Evolutionary conservation across 2,797 vertebrate species (phyloP).

Genomic region (Aulostomus chinensis): DNA sequence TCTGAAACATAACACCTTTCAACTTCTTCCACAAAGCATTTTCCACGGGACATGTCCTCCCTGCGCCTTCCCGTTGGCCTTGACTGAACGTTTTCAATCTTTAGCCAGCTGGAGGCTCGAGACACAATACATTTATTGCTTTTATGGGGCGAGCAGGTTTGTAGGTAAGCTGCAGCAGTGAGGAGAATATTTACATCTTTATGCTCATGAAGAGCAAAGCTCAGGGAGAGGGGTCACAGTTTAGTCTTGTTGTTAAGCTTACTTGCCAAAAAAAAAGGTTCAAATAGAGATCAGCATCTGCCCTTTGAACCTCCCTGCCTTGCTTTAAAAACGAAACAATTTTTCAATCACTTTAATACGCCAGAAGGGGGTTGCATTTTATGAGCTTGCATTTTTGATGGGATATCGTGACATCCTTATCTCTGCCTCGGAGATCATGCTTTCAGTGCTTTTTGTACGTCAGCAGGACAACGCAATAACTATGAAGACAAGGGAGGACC

Average conservation of each 20-base stretch:
- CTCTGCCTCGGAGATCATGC: no score
- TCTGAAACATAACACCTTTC: not conserved
- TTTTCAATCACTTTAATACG: slow-evolving; percentile 7
- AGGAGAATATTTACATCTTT: slow-evolving; percentile 32
- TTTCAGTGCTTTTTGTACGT: no score
- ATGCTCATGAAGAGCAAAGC: slow-evolving; percentile 41
- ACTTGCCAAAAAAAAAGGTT: slow-evolving; percentile 18
- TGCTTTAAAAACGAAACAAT: slow-evolving; percentile 9
- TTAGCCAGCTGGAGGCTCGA: slow-evolving; percentile 33
- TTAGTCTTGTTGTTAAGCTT: slow-evolving; percentile 23
- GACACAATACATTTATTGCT: slow-evolving; percentile 24
- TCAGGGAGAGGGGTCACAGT: slow-evolving; percentile 25
- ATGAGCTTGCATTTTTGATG: no score
- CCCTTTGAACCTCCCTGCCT: slow-evolving; percentile 10
- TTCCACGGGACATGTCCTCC: not conserved
- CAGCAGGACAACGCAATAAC: no score
- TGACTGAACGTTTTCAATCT: slow-evolving; percentile 33
- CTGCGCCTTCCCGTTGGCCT: slow-evolving; percentile 32
- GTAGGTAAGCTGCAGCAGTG: slow-evolving; percentile 7
- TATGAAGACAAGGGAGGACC: no score
- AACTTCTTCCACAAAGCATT: slow-evolving; percentile 1
- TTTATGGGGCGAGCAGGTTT: slow-evolving; percentile 21
- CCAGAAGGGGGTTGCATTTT: no score
- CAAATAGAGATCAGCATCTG: slow-evolving; percentile 12
- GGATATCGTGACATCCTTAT: no score